These are phyloP conservation scores for Nephrotoma guestfalica DNA, from an alignment of 2,888 invertebrate genomes.

Conservation along the genomic window DNA sequence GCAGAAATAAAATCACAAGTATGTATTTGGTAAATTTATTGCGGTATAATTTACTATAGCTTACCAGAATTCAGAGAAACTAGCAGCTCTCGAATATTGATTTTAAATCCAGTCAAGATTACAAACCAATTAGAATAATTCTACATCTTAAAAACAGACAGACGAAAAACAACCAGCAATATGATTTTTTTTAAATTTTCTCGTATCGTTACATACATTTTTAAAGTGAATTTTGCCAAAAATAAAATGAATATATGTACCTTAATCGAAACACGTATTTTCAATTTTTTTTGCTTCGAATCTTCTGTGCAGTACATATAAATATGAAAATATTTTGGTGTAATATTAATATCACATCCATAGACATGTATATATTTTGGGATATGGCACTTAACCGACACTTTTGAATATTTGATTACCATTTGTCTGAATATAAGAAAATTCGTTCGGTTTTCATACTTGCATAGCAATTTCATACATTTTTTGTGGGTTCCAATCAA, in stretches of 20 bases:
- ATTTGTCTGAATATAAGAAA: background rate
- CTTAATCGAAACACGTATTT: background rate
- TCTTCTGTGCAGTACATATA: background rate
- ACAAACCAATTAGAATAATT: background rate
- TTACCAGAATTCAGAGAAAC: background rate
- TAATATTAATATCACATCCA: background rate
- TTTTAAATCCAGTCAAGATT: background rate
- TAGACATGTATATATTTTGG: background rate
- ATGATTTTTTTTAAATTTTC: background rate
- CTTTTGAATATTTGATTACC: constrained; percentile 4
- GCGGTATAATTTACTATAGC: background rate
- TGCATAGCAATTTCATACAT: background rate
- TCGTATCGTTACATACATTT: background rate
- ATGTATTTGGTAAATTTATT: background rate
- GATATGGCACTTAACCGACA: background rate
- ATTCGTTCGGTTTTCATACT: background rate
- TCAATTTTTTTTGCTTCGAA: background rate
- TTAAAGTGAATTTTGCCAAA: background rate
- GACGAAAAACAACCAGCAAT: background rate
- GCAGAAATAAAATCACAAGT: background rate
- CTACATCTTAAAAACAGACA: background rate
- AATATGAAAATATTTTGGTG: background rate
- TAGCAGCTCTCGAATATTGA: background rate
- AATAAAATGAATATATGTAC: background rate
- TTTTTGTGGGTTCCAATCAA: background rate